Base-by-base conservation (phyloP, 1,140 invertebrate species). In the Globodera ellingtonae region DNA sequence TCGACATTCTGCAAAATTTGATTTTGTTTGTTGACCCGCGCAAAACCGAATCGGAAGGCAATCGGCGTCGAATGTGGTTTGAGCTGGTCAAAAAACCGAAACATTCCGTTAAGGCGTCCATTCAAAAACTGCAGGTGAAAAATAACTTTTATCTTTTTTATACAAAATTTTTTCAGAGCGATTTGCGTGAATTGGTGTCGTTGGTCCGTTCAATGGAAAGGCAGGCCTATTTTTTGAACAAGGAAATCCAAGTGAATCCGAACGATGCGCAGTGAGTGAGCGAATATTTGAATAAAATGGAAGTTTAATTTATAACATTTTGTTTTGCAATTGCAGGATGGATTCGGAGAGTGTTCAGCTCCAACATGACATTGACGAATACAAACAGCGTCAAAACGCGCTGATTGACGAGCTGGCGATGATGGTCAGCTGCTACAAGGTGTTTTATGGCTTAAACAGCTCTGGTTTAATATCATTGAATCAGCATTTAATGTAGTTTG, bases 1-100 rank as follows among this genome's bases (percentile, higher is more conserved):
- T 99, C 84, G 97, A 99, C 89, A 94, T 99, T 81, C 94, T 98
- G 0, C 99, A 99, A 90, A 98, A 98, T 91, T 91, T 99, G 4
- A 90, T 99, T 59, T 92, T 99, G 0, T 97, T 97, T 90, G 95
- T 98, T 18, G 97, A 98, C 90, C 96, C 96, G 0, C 94, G 95
- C 85, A 92, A 96, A 77, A 97, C 97, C 86, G 94, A 96, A 89
- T 93, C 93, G 50, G 87, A 89, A 48, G 88, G 88, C 67, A 84
- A 86, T 24, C 75, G 87, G 8, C 74, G 86, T 35, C 66, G 87
- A 66, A 72, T 94, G 86, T 95, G 98, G 83, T 94, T 95, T 24
- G 96, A 97, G 89, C 91, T 95, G 9, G 92, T 96, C 70, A 94
- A 95, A 86, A 94, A 94, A 88, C 93, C 93, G 47, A 91, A 94